Percentiles rank a stretch among this genome's conserved stretches.
These are phyloP conservation scores for Diaperis boleti DNA, from an alignment of 2,888 invertebrate genomes.

Conservation along the genomic window DNA sequence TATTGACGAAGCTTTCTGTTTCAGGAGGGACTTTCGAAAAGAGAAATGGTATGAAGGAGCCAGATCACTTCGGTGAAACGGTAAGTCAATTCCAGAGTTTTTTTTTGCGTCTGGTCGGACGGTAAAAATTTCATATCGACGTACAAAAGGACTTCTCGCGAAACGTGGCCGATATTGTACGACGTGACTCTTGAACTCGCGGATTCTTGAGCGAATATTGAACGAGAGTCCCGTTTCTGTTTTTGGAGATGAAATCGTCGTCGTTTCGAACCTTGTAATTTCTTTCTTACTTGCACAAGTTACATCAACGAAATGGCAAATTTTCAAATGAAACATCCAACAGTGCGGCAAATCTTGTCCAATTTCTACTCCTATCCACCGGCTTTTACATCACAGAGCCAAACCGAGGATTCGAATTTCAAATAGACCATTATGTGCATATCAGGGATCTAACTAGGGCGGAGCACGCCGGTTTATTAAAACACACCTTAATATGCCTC, in stretches of 20 bases:
- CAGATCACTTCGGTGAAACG: slow-evolving; percentile 86
- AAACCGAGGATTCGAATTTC: slow-evolving; percentile 6
- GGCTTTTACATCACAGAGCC: no score
- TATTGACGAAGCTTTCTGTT: slow-evolving; percentile 64
- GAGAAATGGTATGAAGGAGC: slow-evolving; percentile 91
- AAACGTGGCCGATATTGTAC: slow-evolving; percentile 15
- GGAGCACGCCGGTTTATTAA: slow-evolving; percentile 10
- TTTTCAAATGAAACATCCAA: no score
- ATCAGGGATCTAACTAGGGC: slow-evolving; percentile 15
- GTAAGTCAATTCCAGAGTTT: slow-evolving; percentile 68
- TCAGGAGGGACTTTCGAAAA: slow-evolving; percentile 78
- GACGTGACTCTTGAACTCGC: slow-evolving; percentile 22
- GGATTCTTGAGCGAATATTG: slow-evolving; percentile 19
- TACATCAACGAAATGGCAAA: no score
- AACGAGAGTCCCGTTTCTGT: slow-evolving; percentile 21
- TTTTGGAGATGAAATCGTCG: no score
- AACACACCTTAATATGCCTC: slow-evolving; percentile 32
- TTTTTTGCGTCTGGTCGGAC: not conserved
- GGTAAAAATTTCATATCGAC: slow-evolving; percentile 4
- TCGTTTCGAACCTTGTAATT: no score
- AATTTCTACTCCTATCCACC: no score
- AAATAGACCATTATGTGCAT: slow-evolving; percentile 23
- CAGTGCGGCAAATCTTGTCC: no score
- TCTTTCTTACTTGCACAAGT: no score
- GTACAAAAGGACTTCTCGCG: slow-evolving; percentile 1